Conservation (phyloP, 2,888 invertebrate genomes). For the Melikaiella ostensackeni region DNA sequence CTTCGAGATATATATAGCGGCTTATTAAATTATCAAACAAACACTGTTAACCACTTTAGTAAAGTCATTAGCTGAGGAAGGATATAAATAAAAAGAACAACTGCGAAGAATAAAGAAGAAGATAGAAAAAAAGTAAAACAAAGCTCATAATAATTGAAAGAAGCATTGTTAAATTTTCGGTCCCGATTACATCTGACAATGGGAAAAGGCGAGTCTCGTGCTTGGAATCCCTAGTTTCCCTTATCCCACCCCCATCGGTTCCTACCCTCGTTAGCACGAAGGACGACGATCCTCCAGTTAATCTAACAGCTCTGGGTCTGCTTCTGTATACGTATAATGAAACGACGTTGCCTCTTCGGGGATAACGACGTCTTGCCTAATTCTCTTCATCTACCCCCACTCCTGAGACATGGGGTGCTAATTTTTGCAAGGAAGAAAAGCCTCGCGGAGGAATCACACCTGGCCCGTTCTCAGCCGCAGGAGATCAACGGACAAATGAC, state of each 20-base stretch:
- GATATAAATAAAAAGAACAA: background rate
- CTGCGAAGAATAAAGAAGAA: background rate
- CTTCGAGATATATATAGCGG: too few relatives aligned
- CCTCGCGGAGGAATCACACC: slow-evolving; percentile 52
- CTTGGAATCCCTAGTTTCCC: slow-evolving; percentile 47
- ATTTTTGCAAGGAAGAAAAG: slow-evolving; percentile 60
- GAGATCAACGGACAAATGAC: slow-evolving; percentile 76
- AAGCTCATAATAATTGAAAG: slow-evolving; percentile 29
- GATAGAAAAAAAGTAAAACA: background rate
- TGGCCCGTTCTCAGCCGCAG: slow-evolving; percentile 60
- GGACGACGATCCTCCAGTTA: slow-evolving; percentile 62
- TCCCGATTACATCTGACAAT: slow-evolving; percentile 38
- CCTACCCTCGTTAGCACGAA: slow-evolving; percentile 62
- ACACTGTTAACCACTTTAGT: too few relatives aligned
- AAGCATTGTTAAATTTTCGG: slow-evolving; percentile 41
- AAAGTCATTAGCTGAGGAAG: background rate
- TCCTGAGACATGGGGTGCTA: slow-evolving; percentile 47
- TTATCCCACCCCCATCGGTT: slow-evolving; percentile 54
- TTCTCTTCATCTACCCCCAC: slow-evolving; percentile 58
- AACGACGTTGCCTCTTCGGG: slow-evolving; percentile 41
- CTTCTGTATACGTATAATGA: slow-evolving; percentile 39
- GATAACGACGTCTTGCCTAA: slow-evolving; percentile 65
- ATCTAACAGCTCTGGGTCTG: slow-evolving; percentile 59
- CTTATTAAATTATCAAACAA: too few relatives aligned
- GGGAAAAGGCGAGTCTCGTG: slow-evolving; percentile 49